These are phyloP conservation scores for Taeniopygia guttata DNA, from an alignment of 2,797 vertebrate genomes.

Conservation along the genomic window DNA sequence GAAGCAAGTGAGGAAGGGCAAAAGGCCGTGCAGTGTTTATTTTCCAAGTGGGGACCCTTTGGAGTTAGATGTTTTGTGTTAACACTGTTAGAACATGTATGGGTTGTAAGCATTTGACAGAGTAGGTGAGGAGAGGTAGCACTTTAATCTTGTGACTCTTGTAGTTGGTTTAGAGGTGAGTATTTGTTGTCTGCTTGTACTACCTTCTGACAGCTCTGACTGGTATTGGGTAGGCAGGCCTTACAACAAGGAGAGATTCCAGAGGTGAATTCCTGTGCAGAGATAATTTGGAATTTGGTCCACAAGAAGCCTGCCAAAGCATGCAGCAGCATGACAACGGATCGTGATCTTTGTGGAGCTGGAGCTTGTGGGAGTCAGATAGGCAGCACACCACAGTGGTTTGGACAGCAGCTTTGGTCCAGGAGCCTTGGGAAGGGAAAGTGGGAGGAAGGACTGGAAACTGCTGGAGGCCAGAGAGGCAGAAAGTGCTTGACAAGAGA, in stretches of 20 bases:
- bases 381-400: neutral
- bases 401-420: neutral
- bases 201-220: neutral
- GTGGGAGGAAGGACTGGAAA: neutral
- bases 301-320: neutral
- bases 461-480: neutral
- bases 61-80: neutral
- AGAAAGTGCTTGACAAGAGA: neutral
- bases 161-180: neutral
- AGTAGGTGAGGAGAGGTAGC: neutral
- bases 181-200: neutral
- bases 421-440: neutral
- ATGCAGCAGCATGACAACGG: neutral
- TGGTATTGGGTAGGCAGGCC: neutral
- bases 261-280: neutral
- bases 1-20: neutral
- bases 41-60: neutral
- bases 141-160: neutral
- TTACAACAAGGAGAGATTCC: neutral
- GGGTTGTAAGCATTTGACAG: neutral
- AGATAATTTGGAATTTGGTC: neutral
- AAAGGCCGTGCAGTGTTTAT: neutral
- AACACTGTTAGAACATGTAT: accelerated
- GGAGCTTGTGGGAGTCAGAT: neutral
- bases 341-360: neutral